These are phyloP conservation scores for Odontesthes bonariensis DNA, from an alignment of 2,113 vertebrate genomes.

Conservation along the genomic window DNA sequence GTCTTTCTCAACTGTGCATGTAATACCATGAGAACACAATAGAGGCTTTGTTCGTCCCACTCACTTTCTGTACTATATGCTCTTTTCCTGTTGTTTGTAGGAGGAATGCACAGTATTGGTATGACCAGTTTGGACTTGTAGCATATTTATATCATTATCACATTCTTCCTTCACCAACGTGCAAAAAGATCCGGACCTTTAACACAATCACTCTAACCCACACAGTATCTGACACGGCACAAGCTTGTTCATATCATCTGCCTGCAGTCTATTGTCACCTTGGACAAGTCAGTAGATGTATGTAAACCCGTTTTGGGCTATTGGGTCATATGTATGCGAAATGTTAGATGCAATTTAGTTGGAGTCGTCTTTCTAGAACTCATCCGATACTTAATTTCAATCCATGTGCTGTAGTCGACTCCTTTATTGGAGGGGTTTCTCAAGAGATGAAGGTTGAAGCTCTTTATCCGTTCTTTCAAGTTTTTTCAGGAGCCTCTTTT, in stretches of 20 bases:
- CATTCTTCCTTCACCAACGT: conserved; percentile 52
- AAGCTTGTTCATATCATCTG: conserved; percentile 26
- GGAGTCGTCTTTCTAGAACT: conserved; percentile 4
- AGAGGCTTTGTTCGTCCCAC: conserved; percentile 39
- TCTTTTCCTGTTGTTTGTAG: conserved; percentile 17
- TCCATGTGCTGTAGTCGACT: conserved; percentile 8
- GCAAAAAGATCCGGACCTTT: conserved; percentile 70
- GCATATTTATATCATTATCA: conserved; percentile 68
- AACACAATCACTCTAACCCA: conserved; percentile 60
- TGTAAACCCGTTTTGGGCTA: conserved; percentile 39
- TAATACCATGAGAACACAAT: conserved; percentile 7
- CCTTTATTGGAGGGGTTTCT: conserved; percentile 23
- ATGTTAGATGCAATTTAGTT: conserved; percentile 21
- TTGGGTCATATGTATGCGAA: conserved; percentile 43
- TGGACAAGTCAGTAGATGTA: conserved; percentile 38
- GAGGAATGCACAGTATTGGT: conserved; percentile 43
- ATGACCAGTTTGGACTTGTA: conserved; percentile 34
- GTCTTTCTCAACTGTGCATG: conserved; percentile 7
- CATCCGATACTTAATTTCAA: conserved; percentile 3
- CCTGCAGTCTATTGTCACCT: conserved; percentile 26
- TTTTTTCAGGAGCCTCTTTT: conserved; percentile 14
- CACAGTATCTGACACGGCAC: conserved; percentile 43
- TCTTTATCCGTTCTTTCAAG: conserved; percentile 21
- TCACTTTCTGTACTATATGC: conserved; percentile 21
- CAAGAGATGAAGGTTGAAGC: conserved; percentile 15